Evolutionary conservation across 2,888 invertebrate genomes (phyloP), one percentile per base, ranked within the genome.

Genomic region (Drosophila prostipennis): DNA sequence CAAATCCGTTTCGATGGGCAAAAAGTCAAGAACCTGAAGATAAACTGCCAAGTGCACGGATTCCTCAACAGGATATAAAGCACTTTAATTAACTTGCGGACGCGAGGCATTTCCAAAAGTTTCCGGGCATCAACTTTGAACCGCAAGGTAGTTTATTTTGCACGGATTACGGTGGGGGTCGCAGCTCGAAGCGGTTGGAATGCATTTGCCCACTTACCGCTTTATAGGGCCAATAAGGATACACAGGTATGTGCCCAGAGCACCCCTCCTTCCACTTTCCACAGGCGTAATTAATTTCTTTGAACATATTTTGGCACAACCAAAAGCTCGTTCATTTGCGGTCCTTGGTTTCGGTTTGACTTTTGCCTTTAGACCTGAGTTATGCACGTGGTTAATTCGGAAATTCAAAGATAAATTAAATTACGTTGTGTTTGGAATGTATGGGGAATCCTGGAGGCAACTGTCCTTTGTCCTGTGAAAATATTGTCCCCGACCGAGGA

Each of bases 21-120:
- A 14, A 63, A 78, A 78, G 70, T 71, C 76, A 78, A 64, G 73
- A 65, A 51, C 52, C 68, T 32, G 8, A 19, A 63, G 74, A 69
- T 69, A 77, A 77, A 53, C 58, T 68, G 53, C 19, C 61, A 74
- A 37, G 52, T 64, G 56, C 57, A 55, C 56, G 57, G 63, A 68
- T 72, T 59, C 60, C 78, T 46, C 51, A 39, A 40, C 71, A 39
- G 46, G 80, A 70, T 79, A 87, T 85, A 81, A 82, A 89, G 83
- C 77, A 89, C 83, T 89, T 85, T 89, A 85, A 85, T 86, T 89
- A 86, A 89, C 89, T 85, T 81, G 83, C 78, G 82, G 80, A 79
- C 77, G 82, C 72, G 70, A 40, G 76, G 61, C 74, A 74, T 78
- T 80, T 74, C 78, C 57, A 75, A 84, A 85, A 72, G 48, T 63